These are phyloP conservation scores for Dendrolimus punctatus DNA, from an alignment of 1,140 invertebrate genomes.

Conservation along the genomic window DNA sequence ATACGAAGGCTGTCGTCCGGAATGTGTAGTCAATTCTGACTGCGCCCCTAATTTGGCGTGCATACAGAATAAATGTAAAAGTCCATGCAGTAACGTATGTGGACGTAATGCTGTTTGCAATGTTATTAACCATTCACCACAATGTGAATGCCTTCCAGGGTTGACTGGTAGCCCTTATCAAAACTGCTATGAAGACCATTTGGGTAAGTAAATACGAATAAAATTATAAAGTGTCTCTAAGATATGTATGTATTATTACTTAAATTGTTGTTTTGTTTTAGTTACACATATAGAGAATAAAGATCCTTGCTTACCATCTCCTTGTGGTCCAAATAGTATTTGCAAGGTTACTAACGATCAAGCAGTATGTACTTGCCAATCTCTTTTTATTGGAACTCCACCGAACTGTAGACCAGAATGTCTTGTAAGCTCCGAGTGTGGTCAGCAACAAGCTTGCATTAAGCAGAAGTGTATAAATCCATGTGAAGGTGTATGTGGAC, in stretches of 20 bases:
- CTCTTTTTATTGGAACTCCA: conserved; percentile 65
- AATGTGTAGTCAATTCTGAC: conserved; percentile 76
- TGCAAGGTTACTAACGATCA: conserved; percentile 79
- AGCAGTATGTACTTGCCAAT: conserved; percentile 78
- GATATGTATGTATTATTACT: conserved; percentile 1
- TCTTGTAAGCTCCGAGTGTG: conserved; percentile 69
- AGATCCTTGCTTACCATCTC: conserved; percentile 82
- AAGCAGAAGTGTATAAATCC: conserved; percentile 72
- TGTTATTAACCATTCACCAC: conserved; percentile 73
- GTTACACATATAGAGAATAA: conserved; percentile 23
- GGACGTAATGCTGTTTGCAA: conserved; percentile 76
- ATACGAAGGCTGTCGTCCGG: conserved; percentile 77
- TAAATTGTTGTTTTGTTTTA: conserved; percentile 20
- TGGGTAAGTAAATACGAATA: conserved; percentile 22
- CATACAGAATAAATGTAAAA: conserved; percentile 75
- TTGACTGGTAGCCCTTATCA: conserved; percentile 75
- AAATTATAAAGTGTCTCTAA: conserved; percentile 2
- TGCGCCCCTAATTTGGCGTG: conserved; percentile 75
- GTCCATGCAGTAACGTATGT: conserved; percentile 79
- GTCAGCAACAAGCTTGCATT: conserved; percentile 61
- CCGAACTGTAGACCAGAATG: conserved; percentile 73
- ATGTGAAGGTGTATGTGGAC: conserved; percentile 74
- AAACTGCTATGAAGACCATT: conserved; percentile 40
- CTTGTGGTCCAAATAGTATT: conserved; percentile 83
- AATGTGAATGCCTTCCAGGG: conserved; percentile 73